Percentiles rank a stretch among this genome's conserved stretches.
These are phyloP conservation scores for Aegotheles bennettii DNA, from an alignment of 2,113 vertebrate species.

Conservation along the genomic window DNA sequence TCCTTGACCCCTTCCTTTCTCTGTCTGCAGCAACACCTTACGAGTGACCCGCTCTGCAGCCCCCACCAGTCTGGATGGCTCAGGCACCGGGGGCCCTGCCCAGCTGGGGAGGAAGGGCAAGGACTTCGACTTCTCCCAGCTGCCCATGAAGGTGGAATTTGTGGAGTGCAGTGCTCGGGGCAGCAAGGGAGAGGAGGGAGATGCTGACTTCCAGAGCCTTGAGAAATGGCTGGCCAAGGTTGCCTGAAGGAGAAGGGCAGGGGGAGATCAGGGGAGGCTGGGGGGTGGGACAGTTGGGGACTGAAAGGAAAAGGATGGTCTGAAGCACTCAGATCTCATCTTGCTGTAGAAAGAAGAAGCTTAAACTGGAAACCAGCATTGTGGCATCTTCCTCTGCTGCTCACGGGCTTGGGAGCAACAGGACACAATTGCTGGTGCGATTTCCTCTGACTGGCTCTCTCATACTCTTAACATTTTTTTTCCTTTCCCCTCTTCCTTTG, in stretches of 20 bases:
- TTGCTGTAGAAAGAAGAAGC: neutral
- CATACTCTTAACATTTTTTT: neutral
- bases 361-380: neutral
- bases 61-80: slow-evolving; percentile 87
- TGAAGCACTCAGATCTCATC: neutral
- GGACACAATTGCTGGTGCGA: neutral
- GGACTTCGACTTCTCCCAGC: slow-evolving; percentile 93
- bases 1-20: neutral
- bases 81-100: slow-evolving; percentile 63
- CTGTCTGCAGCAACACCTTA: slow-evolving; percentile 84
- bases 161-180: slow-evolving; percentile 90
- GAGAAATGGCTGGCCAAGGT: slow-evolving; percentile 87
- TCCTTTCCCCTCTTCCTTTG: neutral
- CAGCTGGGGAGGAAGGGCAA: slow-evolving; percentile 92
- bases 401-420: accelerated
- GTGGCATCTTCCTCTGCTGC: neutral
- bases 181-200: slow-evolving; percentile 75
- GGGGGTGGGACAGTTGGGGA: neutral
- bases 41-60: slow-evolving; percentile 89
- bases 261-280: neutral
- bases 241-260: slow-evolving; percentile 49
- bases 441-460: neutral
- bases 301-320: neutral
- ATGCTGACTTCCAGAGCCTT: slow-evolving; percentile 78
- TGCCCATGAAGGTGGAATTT: slow-evolving; percentile 90